These are phyloP conservation scores for Saccostrea echinata DNA, from an alignment of 1,140 invertebrate genomes.

Conservation along the genomic window DNA sequence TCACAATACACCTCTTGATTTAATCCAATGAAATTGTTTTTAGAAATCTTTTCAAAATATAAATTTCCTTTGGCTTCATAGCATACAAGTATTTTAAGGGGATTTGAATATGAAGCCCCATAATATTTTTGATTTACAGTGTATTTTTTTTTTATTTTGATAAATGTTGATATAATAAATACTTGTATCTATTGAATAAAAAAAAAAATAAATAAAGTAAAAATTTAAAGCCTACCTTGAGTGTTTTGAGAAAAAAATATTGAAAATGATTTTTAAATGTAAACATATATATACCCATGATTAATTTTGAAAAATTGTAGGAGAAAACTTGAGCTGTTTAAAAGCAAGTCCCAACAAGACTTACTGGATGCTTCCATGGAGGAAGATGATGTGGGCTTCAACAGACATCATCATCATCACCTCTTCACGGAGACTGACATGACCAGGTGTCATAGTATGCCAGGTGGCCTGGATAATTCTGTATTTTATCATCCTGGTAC, in stretches of 20 bases:
- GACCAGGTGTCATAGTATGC: conserved; percentile 9
- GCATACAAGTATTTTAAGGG: no score
- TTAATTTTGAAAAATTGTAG: conserved; percentile 1
- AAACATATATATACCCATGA: no score
- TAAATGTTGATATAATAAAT: no score
- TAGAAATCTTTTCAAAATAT: no score
- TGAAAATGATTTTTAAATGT: neutral
- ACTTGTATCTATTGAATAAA: neutral
- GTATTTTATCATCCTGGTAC: conserved; percentile 18
- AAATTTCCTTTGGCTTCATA: no score
- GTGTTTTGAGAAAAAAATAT: neutral
- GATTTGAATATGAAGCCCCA: no score
- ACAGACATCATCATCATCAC: neutral
- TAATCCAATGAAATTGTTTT: no score
- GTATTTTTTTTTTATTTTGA: no score
- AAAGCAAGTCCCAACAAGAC: conserved; percentile 37
- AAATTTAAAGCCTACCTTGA: neutral
- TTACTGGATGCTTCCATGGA: neutral
- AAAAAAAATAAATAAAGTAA: neutral
- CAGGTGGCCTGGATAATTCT: conserved; percentile 41
- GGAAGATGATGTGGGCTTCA: conserved; percentile 14
- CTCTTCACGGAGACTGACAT: neutral
- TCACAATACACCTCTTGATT: no score
- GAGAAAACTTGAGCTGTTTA: conserved; percentile 35
- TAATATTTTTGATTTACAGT: conserved; percentile 56